A percentile compares a stretch with the other conserved stretches of the same genome.
phyloP scores from a whole-genome alignment of 2,888 invertebrate genomes.

The Eupithecia vulgata region DNA sequence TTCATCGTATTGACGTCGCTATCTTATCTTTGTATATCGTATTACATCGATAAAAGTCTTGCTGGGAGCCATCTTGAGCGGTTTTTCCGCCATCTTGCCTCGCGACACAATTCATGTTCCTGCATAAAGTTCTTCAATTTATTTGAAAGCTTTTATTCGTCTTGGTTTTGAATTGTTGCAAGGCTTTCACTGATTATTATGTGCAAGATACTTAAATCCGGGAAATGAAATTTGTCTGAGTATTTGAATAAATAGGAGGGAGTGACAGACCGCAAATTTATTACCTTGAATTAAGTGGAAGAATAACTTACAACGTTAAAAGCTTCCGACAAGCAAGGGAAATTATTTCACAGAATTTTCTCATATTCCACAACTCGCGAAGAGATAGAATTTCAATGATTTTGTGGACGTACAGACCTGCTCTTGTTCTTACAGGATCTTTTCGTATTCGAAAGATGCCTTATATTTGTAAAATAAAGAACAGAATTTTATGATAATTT shows the following conservation, averaged over 20 bases:
- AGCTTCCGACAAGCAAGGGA: not conserved
- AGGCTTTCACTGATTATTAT: slow-evolving; percentile 9
- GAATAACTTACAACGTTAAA: not conserved
- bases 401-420: not conserved
- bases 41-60: slow-evolving; percentile 59
- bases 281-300: not conserved
- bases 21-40: slow-evolving; percentile 55
- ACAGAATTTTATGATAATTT: not conserved
- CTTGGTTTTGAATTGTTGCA: slow-evolving; percentile 18
- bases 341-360: not conserved
- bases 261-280: not conserved
- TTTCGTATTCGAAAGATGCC: not conserved
- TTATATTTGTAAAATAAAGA: not conserved
- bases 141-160: slow-evolving; percentile 38
- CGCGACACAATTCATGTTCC: slow-evolving; percentile 30
- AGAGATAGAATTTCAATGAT: not conserved
- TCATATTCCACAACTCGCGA: not conserved
- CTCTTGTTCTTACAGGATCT: not conserved
- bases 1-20: slow-evolving; percentile 53
- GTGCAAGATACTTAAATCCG: slow-evolving; percentile 8
- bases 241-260: not conserved
- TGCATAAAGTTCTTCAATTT: slow-evolving; percentile 45
- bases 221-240: slow-evolving; percentile 1
- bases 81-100: slow-evolving; percentile 43
- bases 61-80: slow-evolving; percentile 50